Percentiles rank a stretch among this genome's conserved stretches.
Evolutionary conservation across 2,113 vertebrate species (phyloP).

Genomic region (Ovibos moschatus): DNA sequence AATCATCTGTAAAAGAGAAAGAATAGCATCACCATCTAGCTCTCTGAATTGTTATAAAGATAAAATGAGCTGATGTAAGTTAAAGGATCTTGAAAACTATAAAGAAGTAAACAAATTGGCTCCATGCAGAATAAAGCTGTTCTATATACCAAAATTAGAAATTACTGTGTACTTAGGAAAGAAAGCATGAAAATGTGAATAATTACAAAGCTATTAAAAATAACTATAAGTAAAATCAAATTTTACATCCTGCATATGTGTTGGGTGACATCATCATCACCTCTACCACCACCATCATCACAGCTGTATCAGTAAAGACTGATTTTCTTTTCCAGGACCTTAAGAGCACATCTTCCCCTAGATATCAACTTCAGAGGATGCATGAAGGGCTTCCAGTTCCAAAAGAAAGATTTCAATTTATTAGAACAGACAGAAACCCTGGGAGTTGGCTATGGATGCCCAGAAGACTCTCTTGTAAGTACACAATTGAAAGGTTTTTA

Average conservation of each 20-base stretch:
- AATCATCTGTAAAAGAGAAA: background rate
- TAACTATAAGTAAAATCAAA: background rate
- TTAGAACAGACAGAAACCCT: conserved; percentile 94
- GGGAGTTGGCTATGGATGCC: conserved; percentile 96
- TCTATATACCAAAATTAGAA: background rate
- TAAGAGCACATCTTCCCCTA: conserved; percentile 87
- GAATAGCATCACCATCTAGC: background rate
- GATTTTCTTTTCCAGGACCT: conserved; percentile 61
- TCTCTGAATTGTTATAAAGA: background rate
- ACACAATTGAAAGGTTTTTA: background rate
- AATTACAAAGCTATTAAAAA: background rate
- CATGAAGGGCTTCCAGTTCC: conserved; percentile 97
- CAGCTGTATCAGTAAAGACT: background rate
- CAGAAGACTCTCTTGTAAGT: conserved; percentile 96
- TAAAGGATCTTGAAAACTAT: background rate
- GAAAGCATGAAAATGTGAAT: background rate
- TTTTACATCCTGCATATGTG: background rate
- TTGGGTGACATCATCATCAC: background rate
- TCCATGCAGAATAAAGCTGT: background rate
- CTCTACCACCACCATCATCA: too few relatives aligned
- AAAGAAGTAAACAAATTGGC: background rate
- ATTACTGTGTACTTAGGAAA: background rate
- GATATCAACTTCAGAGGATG: conserved; percentile 90
- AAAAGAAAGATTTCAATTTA: conserved; percentile 98
- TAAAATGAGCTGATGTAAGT: background rate